A percentile compares a stretch with the other conserved stretches of the same genome.
Conservation (phyloP, 2,113 vertebrate genomes). For the Corythaeola cristata region DNA sequence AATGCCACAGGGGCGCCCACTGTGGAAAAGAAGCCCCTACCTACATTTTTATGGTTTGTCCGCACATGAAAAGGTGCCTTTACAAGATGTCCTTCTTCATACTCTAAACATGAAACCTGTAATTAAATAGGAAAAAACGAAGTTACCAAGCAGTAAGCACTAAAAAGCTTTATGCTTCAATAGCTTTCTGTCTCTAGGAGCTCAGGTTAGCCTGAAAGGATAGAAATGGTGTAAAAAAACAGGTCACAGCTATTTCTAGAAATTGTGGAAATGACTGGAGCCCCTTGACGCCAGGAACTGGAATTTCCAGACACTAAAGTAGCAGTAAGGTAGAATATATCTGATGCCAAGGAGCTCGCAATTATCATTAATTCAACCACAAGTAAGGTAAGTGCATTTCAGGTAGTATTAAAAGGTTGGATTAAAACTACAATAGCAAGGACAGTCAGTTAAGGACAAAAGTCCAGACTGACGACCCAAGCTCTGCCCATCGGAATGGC, state of each 20-base stretch:
- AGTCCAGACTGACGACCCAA: neutral
- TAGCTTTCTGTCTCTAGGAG: conserved; percentile 37
- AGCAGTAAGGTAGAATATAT: neutral
- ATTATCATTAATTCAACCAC: conserved; percentile 4
- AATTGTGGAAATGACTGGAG: conserved; percentile 33
- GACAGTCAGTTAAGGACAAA: neutral
- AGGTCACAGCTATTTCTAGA: conserved; percentile 68
- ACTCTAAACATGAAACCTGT: conserved; percentile 55
- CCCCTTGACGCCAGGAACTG: conserved; percentile 51
- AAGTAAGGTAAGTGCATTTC: conserved; percentile 24
- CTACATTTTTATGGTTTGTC: conserved; percentile 26
- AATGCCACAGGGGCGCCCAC: neutral
- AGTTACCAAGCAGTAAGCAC: neutral
- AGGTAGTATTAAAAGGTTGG: neutral
- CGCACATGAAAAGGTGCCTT: conserved; percentile 57
- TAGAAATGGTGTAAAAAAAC: conserved; percentile 31
- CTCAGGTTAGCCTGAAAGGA: neutral
- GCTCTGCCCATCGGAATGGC: neutral
- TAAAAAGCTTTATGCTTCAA: conserved; percentile 42
- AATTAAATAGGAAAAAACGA: conserved; percentile 39
- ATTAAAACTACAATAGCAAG: neutral
- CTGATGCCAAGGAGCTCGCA: neutral
- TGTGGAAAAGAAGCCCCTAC: conserved; percentile 19
- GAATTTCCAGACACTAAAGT: conserved; percentile 34
- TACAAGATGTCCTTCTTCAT: conserved; percentile 34